Conservation (phyloP, 2,888 invertebrate species). For the Archaeoteleia sp. region DNA sequence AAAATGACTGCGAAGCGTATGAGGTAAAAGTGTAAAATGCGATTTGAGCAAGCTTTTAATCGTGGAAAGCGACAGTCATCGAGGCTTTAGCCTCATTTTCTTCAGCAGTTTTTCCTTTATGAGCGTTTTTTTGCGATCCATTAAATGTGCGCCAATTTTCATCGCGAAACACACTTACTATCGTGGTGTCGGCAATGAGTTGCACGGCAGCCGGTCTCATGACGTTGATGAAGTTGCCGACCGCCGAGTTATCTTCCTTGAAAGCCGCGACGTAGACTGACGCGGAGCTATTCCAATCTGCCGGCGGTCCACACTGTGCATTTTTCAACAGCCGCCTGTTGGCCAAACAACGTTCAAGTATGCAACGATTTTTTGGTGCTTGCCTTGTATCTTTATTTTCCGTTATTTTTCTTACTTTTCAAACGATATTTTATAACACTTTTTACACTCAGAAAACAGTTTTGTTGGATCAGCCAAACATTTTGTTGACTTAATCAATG, state of each 20-base stretch:
- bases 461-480: no score
- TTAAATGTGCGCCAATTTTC: conserved; percentile 11
- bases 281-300: conserved; percentile 55
- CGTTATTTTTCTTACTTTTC: no score
- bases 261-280: conserved; percentile 51
- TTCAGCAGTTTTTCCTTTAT: not conserved
- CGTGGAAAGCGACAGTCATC: conserved; percentile 1
- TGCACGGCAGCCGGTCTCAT: conserved; percentile 65
- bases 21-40: no score
- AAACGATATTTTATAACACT: no score
- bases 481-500: no score
- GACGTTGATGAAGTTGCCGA: conserved; percentile 61
- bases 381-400: no score
- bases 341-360: conserved; percentile 4
- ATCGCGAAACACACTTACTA: conserved; percentile 55
- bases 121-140: conserved; percentile 4
- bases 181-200: conserved; percentile 66
- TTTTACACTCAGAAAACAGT: no score
- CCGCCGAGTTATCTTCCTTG: conserved; percentile 57
- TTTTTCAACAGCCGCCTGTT: conserved; percentile 50
- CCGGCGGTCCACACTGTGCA: conserved; percentile 57
- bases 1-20: no score
- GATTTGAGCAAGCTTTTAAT: no score
- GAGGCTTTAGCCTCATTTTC: not conserved
- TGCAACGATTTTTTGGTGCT: no score